phyloP scores from a whole-genome alignment of 2,113 vertebrate genomes.

The Rhinichthys klamathensis region DNA sequence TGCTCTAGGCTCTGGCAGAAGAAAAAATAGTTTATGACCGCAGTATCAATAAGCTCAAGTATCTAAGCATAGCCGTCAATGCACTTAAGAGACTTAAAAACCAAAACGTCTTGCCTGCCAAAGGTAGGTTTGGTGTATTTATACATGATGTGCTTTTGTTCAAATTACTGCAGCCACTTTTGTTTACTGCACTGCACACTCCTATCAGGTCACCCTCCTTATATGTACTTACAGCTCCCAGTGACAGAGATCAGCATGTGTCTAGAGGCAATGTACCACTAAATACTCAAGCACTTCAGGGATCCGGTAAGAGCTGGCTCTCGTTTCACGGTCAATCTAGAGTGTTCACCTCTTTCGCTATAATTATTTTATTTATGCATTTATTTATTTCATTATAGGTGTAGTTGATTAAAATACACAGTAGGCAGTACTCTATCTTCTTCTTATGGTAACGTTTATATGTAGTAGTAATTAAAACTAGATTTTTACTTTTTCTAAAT shows the following conservation, averaged over 20 bases:
- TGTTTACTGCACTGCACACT: conserved; percentile 29
- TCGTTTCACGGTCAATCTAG: conserved; percentile 40
- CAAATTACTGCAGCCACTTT: conserved; percentile 28
- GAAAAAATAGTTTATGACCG: conserved; percentile 79
- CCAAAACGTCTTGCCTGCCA: conserved; percentile 63
- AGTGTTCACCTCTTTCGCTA: conserved; percentile 30
- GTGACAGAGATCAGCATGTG: conserved; percentile 51
- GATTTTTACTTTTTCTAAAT: neutral
- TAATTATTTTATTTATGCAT: neutral
- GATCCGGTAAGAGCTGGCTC: conserved; percentile 63
- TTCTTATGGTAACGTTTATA: neutral
- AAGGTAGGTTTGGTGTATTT: conserved; percentile 63
- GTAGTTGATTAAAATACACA: conserved; percentile 31
- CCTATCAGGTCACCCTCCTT: conserved; percentile 20
- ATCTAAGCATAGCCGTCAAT: conserved; percentile 81
- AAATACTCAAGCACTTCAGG: conserved; percentile 56
- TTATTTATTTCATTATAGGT: neutral
- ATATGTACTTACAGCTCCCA: conserved; percentile 62
- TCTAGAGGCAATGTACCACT: conserved; percentile 72
- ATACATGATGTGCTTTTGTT: conserved; percentile 20
- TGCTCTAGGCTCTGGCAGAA: conserved; percentile 77
- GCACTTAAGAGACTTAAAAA: conserved; percentile 81
- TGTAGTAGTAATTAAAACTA: neutral
- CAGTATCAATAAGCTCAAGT: conserved; percentile 81
- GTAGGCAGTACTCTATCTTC: neutral